Base-by-base conservation (phyloP, 2,113 vertebrate species). In the Tylochromis polylepis region DNA sequence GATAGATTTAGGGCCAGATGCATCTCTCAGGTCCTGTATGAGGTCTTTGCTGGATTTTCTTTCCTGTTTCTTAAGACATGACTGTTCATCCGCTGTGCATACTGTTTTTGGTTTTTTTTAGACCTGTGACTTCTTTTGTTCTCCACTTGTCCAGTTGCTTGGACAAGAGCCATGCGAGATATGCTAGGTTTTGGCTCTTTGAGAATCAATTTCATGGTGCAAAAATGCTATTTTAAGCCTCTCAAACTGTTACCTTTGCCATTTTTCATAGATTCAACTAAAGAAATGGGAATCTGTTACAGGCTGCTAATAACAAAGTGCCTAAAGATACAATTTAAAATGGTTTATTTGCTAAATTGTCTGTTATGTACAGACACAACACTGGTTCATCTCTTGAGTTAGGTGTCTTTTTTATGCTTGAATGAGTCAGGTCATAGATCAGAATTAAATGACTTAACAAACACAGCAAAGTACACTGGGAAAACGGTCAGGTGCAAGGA, bases 251-350 rank as follows among this genome's bases (percentile, higher is more conserved):
- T 67, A 67, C 36, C n/a, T 67, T 67, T 41, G 36, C 11, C 1
- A 0, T 62, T 62, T 62, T 62, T 12, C 1, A 36, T 62, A 36
- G 18, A 62, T 36, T 0, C 59, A 62, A 12, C 60, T 0, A 65
- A n/a, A 38, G 34, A 14, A 65, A 65, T 38, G 20, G 18, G 60
- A 65, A 38, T 65, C 11, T 24, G 12, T 24, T 24, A 70, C 12
- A 70, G n/a, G 12, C 62, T 70, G 62, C 36, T 70, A 43, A 22
- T 43, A 70, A 43, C n/a, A 70, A 70, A 70, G 36, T 43, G 12
- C 12, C 36, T 41, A 70, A 70, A 70, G 36, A 70, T 70, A 15
- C n/a, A 4, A 65, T 65, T n/a, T 38, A 38, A 65, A 65, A 38
- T 38, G 2, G 36, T 34, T 0, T n/a, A 65, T 65, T 38, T 22